Conservation (phyloP, 2,797 vertebrate species). For the Silurus aristotelis region DNA sequence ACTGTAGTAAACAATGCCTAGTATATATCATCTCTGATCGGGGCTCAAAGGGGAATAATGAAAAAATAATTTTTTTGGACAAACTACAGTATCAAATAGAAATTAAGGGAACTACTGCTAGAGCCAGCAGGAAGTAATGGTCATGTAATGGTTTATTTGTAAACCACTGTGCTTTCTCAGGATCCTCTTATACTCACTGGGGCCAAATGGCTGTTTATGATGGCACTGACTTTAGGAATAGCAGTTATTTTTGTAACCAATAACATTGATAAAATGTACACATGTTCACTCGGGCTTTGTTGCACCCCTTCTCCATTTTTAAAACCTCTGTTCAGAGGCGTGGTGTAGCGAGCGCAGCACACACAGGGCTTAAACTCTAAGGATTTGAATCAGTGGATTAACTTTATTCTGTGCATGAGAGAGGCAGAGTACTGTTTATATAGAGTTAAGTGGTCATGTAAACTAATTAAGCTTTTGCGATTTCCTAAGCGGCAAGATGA, state of each 20-base stretch:
- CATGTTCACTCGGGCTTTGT: constrained; percentile 25
- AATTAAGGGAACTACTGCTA: background rate
- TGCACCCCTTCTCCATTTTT: background rate
- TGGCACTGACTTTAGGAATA: constrained; percentile 31
- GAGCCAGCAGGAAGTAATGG: background rate
- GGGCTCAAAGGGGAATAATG: background rate
- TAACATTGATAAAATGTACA: constrained; percentile 32
- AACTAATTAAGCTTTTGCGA: background rate
- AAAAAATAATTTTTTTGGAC: background rate
- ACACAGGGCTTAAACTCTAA: background rate
- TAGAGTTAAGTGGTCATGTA: background rate
- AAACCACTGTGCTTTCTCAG: constrained; percentile 23
- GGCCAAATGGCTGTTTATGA: constrained; percentile 32
- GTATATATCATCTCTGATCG: constrained; percentile 3
- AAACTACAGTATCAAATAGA: background rate
- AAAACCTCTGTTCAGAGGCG: background rate
- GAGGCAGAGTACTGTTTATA: background rate
- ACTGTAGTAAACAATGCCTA: background rate
- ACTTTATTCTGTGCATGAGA: background rate
- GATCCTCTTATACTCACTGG: constrained; percentile 15
- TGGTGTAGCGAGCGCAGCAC: background rate
- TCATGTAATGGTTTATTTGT: constrained; percentile 21
- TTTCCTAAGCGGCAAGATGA: background rate
- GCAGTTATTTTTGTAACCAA: constrained; percentile 30
- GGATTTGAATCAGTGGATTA: constrained; percentile 11